A percentile compares a stretch with the other conserved stretches of the same genome.
phyloP scores from a whole-genome alignment of 1,140 invertebrate genomes.

The Phthorimaea operculella region DNA sequence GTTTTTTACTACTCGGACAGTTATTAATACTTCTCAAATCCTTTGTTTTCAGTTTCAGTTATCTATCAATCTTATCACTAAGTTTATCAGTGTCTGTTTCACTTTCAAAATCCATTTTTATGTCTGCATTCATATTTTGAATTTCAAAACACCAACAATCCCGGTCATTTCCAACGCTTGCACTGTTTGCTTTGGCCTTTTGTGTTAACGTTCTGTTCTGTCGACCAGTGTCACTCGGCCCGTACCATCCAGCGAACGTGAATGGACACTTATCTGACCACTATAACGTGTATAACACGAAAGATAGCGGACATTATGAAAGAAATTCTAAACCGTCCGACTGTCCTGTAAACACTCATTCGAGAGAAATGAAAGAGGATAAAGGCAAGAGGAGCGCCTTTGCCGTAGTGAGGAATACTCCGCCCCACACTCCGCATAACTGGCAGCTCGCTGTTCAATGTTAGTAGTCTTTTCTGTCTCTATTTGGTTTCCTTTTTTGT shows the following conservation, averaged over 20 bases:
- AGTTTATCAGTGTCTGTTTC: no score
- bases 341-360: slow-evolving; percentile 58
- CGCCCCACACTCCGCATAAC: slow-evolving; percentile 68
- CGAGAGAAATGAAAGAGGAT: slow-evolving; percentile 51
- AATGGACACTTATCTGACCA: slow-evolving; percentile 59
- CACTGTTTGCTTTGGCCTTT: slow-evolving; percentile 40
- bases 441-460: slow-evolving; percentile 74
- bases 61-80: no score
- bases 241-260: slow-evolving; percentile 56
- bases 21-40: no score
- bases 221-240: slow-evolving; percentile 56
- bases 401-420: slow-evolving; percentile 55
- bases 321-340: slow-evolving; percentile 56
- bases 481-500: slow-evolving; percentile 21
- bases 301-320: slow-evolving; percentile 62
- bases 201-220: slow-evolving; percentile 55
- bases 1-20: no score
- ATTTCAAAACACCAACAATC: slow-evolving; percentile 19
- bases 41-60: no score
- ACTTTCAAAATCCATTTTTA: no score
- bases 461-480: slow-evolving; percentile 66
- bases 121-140: no score
- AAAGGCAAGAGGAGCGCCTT: slow-evolving; percentile 60
- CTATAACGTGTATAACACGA: slow-evolving; percentile 70
- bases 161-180: slow-evolving; percentile 33